These are phyloP conservation scores for Erebia epiphron DNA, from an alignment of 2,888 invertebrate species.

Conservation along the genomic window DNA sequence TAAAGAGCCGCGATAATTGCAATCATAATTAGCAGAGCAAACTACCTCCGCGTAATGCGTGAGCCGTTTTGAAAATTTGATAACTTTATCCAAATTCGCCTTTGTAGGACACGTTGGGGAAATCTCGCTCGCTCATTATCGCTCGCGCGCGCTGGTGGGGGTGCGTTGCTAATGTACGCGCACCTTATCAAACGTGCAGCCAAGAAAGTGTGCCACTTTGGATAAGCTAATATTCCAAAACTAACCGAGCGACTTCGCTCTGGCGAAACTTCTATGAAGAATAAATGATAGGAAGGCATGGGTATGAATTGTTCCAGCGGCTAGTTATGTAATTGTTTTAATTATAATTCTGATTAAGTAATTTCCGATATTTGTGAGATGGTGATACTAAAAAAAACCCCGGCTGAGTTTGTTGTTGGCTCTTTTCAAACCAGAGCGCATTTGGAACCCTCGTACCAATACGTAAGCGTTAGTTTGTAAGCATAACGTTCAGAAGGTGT, in stretches of 20 bases:
- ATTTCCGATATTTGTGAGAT: no score
- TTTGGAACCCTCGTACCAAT: no score
- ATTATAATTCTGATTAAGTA: no score
- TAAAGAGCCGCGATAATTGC: slow-evolving; percentile 55
- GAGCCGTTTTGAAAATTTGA: slow-evolving; percentile 81
- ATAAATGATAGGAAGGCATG: no score
- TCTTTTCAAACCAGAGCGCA: no score
- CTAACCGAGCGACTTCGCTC: not conserved
- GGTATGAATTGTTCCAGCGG: no score
- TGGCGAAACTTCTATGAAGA: no score
- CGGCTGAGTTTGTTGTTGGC: no score
- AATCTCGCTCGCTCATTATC: slow-evolving; percentile 76
- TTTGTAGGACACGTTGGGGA: slow-evolving; percentile 78
- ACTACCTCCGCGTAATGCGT: slow-evolving; percentile 66
- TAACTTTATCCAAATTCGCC: slow-evolving; percentile 80
- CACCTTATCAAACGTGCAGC: slow-evolving; percentile 56
- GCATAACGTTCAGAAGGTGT: no score
- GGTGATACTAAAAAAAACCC: no score
- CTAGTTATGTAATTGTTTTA: no score
- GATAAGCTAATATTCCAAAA: not conserved
- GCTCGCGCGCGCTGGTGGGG: slow-evolving; percentile 61
- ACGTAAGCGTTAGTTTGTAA: no score
- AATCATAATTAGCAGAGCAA: slow-evolving; percentile 72
- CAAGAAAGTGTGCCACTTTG: slow-evolving; percentile 39
- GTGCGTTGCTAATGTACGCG: slow-evolving; percentile 72